Percentiles rank a stretch among this genome's conserved stretches.
These are phyloP conservation scores for Epizoanthus rinbou DNA, from an alignment of 92 coral and sea anemone species.

Conservation along the genomic window DNA sequence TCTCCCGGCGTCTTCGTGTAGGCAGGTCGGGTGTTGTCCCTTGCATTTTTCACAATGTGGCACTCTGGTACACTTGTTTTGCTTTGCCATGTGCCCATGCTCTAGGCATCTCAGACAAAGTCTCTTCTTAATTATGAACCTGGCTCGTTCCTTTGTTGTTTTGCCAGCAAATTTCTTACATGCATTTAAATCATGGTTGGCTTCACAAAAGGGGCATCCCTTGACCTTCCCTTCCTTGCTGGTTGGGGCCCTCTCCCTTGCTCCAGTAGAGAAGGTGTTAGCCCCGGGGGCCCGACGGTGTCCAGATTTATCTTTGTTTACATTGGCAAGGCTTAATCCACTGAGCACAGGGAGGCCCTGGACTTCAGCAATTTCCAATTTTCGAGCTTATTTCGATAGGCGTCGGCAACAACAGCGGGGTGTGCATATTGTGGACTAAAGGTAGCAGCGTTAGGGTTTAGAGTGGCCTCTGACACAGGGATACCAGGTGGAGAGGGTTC, in stretches of 20 bases:
- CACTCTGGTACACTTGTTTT: conserved; percentile 46
- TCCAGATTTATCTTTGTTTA: conserved; percentile 14
- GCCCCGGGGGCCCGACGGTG: too few species aligned
- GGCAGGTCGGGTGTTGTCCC: conserved; percentile 50
- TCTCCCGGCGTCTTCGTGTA: conserved; percentile 36
- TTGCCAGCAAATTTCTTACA: conserved; percentile 45
- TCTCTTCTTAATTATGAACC: conserved; percentile 56
- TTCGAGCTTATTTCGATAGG: conserved; percentile 53
- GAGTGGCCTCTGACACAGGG: too few species aligned
- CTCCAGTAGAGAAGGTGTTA: background rate
- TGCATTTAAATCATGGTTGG: conserved; percentile 32
- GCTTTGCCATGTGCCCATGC: conserved; percentile 63
- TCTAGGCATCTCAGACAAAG: conserved; percentile 50
- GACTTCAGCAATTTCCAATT: conserved; percentile 54
- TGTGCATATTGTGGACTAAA: conserved; percentile 9
- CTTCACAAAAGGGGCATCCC: conserved; percentile 48
- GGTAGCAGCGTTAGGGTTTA: background rate
- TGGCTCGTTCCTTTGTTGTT: conserved; percentile 31
- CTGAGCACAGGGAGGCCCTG: conserved; percentile 64
- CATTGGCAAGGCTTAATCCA: conserved; percentile 33
- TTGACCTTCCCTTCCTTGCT: conserved; percentile 16
- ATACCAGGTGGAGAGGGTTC: too few species aligned
- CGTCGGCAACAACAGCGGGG: conserved; percentile 65
- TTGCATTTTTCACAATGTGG: conserved; percentile 49
- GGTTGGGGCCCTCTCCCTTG: background rate